Conservation (phyloP, 1,140 invertebrate species). For the Fopius arisanus region DNA sequence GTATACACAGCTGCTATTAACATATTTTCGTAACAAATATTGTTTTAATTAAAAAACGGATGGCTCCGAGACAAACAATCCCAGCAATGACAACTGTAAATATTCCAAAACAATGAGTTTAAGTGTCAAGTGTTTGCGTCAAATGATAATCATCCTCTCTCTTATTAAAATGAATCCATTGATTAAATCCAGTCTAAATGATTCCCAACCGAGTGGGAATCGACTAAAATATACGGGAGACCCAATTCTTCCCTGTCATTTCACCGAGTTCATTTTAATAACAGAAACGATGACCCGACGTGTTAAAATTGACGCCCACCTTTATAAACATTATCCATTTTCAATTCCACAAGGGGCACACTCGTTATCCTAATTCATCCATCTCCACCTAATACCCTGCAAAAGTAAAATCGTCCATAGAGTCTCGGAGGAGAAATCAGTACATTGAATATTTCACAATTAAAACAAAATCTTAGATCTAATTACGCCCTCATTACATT, state of each 20-base stretch:
- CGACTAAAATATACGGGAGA: no score
- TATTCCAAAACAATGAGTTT: constrained; percentile 38
- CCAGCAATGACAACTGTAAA: constrained; percentile 39
- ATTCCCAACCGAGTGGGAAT: no score
- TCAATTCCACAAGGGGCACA: background rate
- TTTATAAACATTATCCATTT: background rate
- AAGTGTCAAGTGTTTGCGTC: constrained; percentile 25
- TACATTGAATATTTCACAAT: background rate
- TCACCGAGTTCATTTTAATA: background rate
- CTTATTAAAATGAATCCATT: constrained; percentile 14
- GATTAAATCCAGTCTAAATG: no score
- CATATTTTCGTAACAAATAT: constrained; percentile 9
- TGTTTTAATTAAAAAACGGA: constrained; percentile 16
- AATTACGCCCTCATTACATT: no score
- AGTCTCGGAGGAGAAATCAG: constrained; percentile 45
- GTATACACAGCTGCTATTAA: constrained; percentile 12
- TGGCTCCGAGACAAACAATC: constrained; percentile 27
- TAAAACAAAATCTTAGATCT: background rate
- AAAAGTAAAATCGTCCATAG: constrained; percentile 52
- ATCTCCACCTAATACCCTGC: constrained; percentile 50
- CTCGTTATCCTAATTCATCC: constrained; percentile 24
- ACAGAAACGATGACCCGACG: background rate
- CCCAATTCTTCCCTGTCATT: background rate
- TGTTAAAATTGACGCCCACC: constrained; percentile 3
- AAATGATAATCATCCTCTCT: constrained; percentile 29